These are phyloP conservation scores for Suillia variegata DNA, from an alignment of 2,888 invertebrate species.

Conservation along the genomic window DNA sequence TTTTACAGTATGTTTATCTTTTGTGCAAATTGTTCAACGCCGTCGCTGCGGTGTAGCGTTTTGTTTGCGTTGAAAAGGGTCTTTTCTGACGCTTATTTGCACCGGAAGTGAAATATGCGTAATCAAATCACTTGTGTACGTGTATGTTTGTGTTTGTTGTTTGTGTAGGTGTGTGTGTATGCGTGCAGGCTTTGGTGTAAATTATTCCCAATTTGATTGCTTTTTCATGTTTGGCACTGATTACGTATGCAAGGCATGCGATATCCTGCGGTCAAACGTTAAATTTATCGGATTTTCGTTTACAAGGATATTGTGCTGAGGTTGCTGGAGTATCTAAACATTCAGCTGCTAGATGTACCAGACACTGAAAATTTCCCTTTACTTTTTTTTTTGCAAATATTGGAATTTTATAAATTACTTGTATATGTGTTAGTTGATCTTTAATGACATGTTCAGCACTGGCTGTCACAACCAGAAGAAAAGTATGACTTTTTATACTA, in stretches of 20 bases:
- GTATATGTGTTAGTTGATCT: too few species aligned
- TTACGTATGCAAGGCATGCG: not conserved
- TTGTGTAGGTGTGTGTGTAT: not conserved
- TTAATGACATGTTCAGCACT: too few species aligned
- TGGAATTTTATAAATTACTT: too few species aligned
- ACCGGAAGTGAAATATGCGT: constrained; percentile 1
- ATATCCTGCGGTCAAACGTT: not conserved
- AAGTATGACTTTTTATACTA: too few species aligned
- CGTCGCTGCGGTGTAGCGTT: not conserved
- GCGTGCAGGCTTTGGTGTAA: constrained; percentile 3
- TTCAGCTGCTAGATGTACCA: too few species aligned
- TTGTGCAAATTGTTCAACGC: constrained; percentile 1
- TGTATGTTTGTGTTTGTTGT: too few species aligned
- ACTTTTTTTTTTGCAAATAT: too few species aligned
- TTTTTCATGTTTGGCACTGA: not conserved
- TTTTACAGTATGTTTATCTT: not conserved
- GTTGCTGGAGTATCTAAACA: too few species aligned
- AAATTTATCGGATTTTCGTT: not conserved
- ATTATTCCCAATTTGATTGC: constrained; percentile 1
- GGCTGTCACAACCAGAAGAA: too few species aligned
- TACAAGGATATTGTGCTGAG: too few species aligned
- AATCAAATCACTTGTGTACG: constrained; percentile 4
- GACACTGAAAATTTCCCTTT: too few species aligned
- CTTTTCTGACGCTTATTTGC: not conserved
- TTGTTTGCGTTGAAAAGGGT: not conserved